A percentile compares a stretch with the other conserved stretches of the same genome.
Evolutionary conservation across 2,113 vertebrate species (phyloP).

Genomic region (Fukomys damarensis): DNA sequence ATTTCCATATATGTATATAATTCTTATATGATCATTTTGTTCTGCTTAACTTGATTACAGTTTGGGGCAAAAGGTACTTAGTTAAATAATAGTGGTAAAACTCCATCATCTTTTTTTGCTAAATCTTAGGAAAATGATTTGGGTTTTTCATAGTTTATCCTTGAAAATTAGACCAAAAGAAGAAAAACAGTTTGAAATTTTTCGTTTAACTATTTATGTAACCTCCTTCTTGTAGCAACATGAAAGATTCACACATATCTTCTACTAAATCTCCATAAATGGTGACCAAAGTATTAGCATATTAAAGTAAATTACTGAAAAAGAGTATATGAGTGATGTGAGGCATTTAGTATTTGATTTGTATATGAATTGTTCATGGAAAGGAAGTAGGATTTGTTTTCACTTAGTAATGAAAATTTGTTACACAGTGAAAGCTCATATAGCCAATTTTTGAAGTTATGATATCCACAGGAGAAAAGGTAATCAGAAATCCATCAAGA

Average conservation of each 20-base stretch:
- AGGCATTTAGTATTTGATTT: neutral
- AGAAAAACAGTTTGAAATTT: neutral
- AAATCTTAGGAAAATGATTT: conserved; percentile 24
- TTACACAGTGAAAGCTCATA: neutral
- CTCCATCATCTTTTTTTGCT: neutral
- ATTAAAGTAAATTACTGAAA: neutral
- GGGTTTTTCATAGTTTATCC: neutral
- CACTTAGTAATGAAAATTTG: conserved; percentile 35
- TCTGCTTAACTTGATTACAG: conserved; percentile 21
- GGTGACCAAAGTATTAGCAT: neutral
- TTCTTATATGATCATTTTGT: neutral
- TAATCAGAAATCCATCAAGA: conserved; percentile 38
- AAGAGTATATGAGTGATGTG: conserved; percentile 36
- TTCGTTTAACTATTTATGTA: neutral
- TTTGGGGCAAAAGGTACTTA: neutral
- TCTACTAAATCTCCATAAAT: neutral
- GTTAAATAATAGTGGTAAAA: conserved; percentile 28
- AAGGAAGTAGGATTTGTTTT: conserved; percentile 41
- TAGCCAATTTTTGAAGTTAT: neutral
- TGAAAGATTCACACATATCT: neutral
- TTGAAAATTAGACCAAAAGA: conserved; percentile 16
- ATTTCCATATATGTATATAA: neutral
- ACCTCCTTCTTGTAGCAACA: neutral
- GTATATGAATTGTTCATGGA: neutral
- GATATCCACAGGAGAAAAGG: conserved; percentile 15